Percentiles rank a stretch among this genome's conserved stretches.
Conservation (phyloP, 2,888 invertebrate genomes). For the Apantesis nais region DNA sequence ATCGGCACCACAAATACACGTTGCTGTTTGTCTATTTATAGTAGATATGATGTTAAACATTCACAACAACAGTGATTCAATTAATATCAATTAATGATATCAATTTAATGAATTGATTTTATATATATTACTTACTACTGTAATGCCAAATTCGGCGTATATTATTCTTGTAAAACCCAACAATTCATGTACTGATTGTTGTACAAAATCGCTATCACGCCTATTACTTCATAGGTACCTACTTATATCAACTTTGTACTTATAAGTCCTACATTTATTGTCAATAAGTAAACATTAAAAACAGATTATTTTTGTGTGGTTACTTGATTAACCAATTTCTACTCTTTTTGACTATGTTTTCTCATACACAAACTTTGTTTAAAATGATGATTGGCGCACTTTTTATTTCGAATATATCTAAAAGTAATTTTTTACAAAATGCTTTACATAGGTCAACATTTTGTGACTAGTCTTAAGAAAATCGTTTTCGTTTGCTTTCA, state of each 20-base stretch:
- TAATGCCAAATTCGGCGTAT: not conserved
- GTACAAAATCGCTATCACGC: not conserved
- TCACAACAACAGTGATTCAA: conserved; percentile 46
- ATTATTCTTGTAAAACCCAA: not conserved
- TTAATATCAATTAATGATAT: conserved; percentile 22
- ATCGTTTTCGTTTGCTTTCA: not conserved
- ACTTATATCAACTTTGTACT: conserved; percentile 4
- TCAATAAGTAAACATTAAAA: conserved; percentile 6
- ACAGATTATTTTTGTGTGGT: not conserved
- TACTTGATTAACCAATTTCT: not conserved
- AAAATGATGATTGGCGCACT: not conserved
- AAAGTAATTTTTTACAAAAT: not conserved
- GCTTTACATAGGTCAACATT: not conserved
- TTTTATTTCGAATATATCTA: not conserved
- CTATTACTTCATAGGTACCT: conserved; percentile 1
- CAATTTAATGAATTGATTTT: conserved; percentile 27
- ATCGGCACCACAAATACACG: conserved; percentile 1
- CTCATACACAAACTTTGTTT: not conserved
- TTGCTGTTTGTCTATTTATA: conserved; percentile 30
- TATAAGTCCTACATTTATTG: not conserved
- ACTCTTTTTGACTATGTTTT: not conserved
- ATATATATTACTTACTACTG: not conserved
- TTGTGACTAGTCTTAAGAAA: not conserved
- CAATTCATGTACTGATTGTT: not conserved
- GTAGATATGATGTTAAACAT: conserved; percentile 38